Conservation (phyloP, 2,888 invertebrate genomes). For the Drosophila bunnanda region DNA sequence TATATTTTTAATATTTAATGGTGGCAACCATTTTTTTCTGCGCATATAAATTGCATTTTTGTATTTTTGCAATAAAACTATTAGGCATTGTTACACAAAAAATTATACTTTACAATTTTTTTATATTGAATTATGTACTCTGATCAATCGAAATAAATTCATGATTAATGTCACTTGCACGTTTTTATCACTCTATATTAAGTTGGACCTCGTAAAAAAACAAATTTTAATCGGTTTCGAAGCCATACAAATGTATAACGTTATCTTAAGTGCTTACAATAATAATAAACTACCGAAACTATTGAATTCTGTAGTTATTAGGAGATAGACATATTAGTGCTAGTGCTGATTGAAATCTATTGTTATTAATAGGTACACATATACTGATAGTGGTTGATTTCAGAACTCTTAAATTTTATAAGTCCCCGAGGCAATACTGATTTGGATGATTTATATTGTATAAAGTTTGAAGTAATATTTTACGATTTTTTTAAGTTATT, state of each 20-base stretch:
- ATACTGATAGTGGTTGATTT: neutral
- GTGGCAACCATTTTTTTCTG: neutral
- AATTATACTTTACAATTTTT: neutral
- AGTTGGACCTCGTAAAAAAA: neutral
- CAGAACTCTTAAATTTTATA: neutral
- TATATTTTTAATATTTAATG: neutral
- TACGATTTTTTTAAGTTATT: neutral
- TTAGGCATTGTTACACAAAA: conserved; percentile 1
- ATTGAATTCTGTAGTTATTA: neutral
- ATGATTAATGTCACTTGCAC: neutral
- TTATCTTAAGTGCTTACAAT: neutral
- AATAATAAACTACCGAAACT: neutral
- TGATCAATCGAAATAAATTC: conserved; percentile 9
- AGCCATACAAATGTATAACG: neutral
- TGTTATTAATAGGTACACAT: neutral
- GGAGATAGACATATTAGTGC: no score
- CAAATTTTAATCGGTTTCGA: neutral
- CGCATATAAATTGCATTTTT: conserved; percentile 12
- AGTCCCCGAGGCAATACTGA: neutral
- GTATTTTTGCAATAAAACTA: conserved; percentile 8
- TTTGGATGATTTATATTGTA: neutral
- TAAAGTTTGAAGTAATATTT: neutral
- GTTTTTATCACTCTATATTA: neutral
- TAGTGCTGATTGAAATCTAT: no score
- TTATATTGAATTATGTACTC: conserved; percentile 3